Evolutionary conservation across 2,113 vertebrate genomes (phyloP), one percentile per base, ranked within the genome.

Genomic region (Myiopsitta monachus): DNA sequence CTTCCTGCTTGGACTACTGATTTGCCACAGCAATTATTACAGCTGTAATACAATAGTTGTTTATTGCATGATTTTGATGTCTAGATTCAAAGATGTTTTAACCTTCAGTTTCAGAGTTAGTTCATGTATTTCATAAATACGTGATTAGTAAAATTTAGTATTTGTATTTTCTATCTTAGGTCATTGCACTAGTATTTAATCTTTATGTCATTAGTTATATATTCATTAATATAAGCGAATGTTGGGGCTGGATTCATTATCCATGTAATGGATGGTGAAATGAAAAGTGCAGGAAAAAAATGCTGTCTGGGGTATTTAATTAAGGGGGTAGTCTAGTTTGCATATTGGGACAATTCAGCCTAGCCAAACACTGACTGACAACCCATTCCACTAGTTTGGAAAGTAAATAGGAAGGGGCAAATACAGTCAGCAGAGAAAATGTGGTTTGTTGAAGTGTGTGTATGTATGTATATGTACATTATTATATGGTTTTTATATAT

Each of bases 131-230:
- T 92, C 43, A 31, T 90, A 93, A 82, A 67, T 83, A 44, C 7
- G 23, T 55, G 33, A 31, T 54, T 57, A 91, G 28, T 62, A 89
- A 66, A 41, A 51, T 36, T 66, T 82, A 82, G 68, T 70, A 26
- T 23, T 76, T 36, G 10, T 78, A 38, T 76, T 92, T 88, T n/a
- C 16, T 74, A 23, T 85, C 41, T 95, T 52, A 41, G 86, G 82
- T 89, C 62, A 54, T 36, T 77, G 69, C 44, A 30, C 27, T 66
- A 77, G 51, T 87, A 79, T 92, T 89, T 94, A 87, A 94, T 94
- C 69, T 88, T 94, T 1, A 67, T 85, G 95, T 96, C 39, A 47
- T 88, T 94, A 94, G 66, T 77, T 90, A 68, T 54, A 44, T 91
- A 64, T 84, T 95, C 73, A 80, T 94, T 94, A 95, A 46, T 2